phyloP scores from a whole-genome alignment of 1,140 invertebrate species.

The Melanaphis sacchari region DNA sequence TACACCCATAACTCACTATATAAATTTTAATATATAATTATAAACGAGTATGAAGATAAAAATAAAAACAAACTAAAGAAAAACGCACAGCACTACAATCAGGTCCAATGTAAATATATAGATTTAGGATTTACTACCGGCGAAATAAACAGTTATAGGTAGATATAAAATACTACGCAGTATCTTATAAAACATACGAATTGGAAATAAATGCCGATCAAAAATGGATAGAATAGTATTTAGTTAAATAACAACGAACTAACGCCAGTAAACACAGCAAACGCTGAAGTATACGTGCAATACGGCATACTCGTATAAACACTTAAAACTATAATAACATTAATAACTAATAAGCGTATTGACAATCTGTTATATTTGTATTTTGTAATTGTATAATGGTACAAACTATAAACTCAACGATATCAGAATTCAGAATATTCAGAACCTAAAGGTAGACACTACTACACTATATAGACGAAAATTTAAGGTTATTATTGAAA shows the following conservation, averaged over 20 bases:
- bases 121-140: not conserved
- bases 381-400: too few species aligned
- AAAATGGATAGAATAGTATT: not conserved
- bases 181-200: not conserved
- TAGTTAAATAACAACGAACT: not conserved
- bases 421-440: not conserved
- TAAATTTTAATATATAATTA: not conserved
- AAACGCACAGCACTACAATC: not conserved
- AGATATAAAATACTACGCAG: not conserved
- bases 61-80: not conserved
- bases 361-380: not conserved
- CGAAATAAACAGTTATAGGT: not conserved
- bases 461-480: not conserved
- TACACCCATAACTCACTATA: not conserved
- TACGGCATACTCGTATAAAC: not conserved
- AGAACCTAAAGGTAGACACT: too few species aligned
- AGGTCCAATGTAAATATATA: not conserved
- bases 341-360: not conserved
- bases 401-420: not conserved
- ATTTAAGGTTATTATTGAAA: conserved; percentile 10
- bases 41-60: not conserved
- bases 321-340: too few species aligned
- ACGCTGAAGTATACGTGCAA: not conserved
- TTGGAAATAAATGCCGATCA: not conserved
- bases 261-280: not conserved